Evolutionary conservation across 2,888 invertebrate species (phyloP).

Genomic region (Zygothrica quintamaculata): DNA sequence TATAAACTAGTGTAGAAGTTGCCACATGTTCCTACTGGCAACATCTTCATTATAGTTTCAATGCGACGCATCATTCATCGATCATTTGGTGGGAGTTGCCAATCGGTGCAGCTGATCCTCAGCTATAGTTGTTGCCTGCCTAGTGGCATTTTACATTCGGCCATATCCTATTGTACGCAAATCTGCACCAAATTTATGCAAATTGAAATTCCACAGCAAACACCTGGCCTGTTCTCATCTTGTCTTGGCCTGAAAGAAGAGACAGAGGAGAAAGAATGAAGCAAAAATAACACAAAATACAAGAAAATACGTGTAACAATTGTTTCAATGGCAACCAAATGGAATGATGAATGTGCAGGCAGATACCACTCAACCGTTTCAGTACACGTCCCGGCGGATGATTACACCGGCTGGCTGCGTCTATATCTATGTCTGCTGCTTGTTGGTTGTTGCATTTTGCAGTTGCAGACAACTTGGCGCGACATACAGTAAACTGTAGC

Average conservation of each 20-base stretch:
- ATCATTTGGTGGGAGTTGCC: conserved; percentile 47
- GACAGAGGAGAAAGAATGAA: no score
- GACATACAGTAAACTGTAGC: conserved; percentile 68
- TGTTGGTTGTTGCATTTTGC: no score
- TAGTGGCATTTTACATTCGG: background rate
- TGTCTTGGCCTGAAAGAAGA: background rate
- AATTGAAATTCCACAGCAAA: conserved; percentile 75
- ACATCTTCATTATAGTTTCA: conserved; percentile 43
- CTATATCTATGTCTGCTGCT: background rate
- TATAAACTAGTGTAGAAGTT: no score
- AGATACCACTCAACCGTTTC: conserved; percentile 33
- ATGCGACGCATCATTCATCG: conserved; percentile 29
- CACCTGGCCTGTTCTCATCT: conserved; percentile 57
- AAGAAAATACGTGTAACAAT: conserved; percentile 48
- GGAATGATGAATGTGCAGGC: conserved; percentile 62
- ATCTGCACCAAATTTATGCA: conserved; percentile 78
- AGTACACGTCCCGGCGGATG: conserved; percentile 11
- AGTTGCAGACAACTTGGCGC: conserved; percentile 80
- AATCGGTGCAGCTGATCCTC: conserved; percentile 2
- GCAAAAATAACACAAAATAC: background rate
- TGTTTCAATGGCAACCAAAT: conserved; percentile 58
- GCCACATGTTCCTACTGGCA: no score
- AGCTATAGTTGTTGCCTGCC: background rate
- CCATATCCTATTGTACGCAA: conserved; percentile 68
- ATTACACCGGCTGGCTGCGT: conserved; percentile 29